Conservation (phyloP, 2,113 vertebrate genomes). For the Abramis brama region DNA sequence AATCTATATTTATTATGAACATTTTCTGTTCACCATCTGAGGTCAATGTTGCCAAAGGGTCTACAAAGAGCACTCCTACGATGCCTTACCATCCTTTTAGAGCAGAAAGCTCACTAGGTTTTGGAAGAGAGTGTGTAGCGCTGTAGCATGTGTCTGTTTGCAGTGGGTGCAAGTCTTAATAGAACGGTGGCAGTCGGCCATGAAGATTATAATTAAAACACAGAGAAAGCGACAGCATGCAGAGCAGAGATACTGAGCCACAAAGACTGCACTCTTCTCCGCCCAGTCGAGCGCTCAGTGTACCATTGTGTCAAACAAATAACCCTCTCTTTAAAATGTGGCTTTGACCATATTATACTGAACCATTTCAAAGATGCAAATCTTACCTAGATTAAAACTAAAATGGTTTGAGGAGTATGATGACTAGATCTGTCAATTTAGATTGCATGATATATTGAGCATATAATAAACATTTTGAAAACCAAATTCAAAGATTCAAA, state of each 20-base stretch:
- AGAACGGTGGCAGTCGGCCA: constrained; percentile 28
- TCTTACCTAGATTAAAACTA: background rate
- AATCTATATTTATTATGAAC: background rate
- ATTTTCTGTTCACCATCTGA: background rate
- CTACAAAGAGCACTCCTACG: background rate
- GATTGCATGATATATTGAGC: background rate
- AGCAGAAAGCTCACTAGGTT: background rate
- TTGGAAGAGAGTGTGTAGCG: background rate
- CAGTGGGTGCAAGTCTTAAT: constrained; percentile 21
- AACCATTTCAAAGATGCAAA: constrained; percentile 15
- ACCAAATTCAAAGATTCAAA: background rate
- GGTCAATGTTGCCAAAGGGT: background rate
- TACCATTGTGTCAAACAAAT: constrained; percentile 33
- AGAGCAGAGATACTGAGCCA: constrained; percentile 39
- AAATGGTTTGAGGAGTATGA: background rate
- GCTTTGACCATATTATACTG: background rate
- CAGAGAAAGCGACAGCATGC: constrained; percentile 37
- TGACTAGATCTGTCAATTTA: background rate
- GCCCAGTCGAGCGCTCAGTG: constrained; percentile 11
- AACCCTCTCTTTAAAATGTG: constrained; percentile 23
- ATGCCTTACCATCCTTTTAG: constrained; percentile 1
- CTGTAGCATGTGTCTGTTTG: constrained; percentile 13
- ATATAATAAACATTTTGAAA: background rate
- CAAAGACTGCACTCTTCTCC: background rate
- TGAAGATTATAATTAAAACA: constrained; percentile 51